Evolutionary conservation across 2,888 invertebrate genomes (phyloP), one percentile per base, ranked within the genome.

Genomic region (Protonemura montana): DNA sequence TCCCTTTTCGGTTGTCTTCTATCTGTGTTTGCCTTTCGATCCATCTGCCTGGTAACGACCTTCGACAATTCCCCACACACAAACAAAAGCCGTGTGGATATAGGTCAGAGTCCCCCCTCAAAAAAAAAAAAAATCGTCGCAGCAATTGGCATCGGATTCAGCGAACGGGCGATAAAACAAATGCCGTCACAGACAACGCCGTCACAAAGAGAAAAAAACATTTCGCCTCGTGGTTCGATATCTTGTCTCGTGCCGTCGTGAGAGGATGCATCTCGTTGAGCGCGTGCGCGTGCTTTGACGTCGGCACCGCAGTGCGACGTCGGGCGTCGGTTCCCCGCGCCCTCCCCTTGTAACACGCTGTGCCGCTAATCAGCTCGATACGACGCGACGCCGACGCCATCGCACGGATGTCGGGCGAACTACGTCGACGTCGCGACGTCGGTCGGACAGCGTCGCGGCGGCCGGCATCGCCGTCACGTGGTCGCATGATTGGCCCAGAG

Each of bases 341-440:
- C 59, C 59, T 21, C 59, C 6, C 59, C 59, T 10, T 2, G 59
- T 21, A 59, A 59, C 59, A 59, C 59, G 59, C 3, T 5, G 41
- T 21, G 59, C 59, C 59, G 59, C 59, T 59, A 59, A 59, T 59
- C 59, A 59, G 59, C 59, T 59, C 59, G 59, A 59, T 59, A 59
- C 59, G 59, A 16, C 59, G 59, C 59, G 59, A 59, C 59, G 59
- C 59, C 59, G 59, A 59, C 59, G 13, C 59, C 59, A 59, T 59
- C 59, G 16, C 16, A 59, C 59, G 59, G 21, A 21, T 21, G 59
- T 13, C 59, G 59, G 13, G 16, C 13, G 59, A 59, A 59, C 59
- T 21, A 21, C 6, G 59, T 35, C 16, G 59, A 59, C 59, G 59
- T 3, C 59, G 59, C 59, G 59, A 21, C 59, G 59, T 59, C 59